These are phyloP conservation scores for Seriola dumerili DNA, from an alignment of 2,113 vertebrate species.

Conservation along the genomic window DNA sequence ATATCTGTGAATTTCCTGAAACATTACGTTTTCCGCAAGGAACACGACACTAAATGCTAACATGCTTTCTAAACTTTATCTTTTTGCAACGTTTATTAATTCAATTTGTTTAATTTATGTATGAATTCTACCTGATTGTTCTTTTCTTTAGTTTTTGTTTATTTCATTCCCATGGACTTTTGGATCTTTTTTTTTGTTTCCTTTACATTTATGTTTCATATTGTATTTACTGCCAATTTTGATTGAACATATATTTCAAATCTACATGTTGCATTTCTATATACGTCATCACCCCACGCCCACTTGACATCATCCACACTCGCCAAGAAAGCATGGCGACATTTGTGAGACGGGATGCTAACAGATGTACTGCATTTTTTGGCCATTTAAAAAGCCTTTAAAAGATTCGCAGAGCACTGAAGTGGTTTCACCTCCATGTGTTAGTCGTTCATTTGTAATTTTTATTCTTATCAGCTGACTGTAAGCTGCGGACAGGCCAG, in stretches of 20 bases:
- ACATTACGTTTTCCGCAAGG: not conserved
- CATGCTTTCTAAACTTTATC: not conserved
- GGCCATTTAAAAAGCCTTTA: not conserved
- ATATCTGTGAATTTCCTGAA: not conserved
- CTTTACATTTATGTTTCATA: not conserved
- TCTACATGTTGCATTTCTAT: not conserved
- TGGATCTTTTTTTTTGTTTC: not conserved
- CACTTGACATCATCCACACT: slow-evolving; percentile 56
- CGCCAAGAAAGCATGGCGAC: slow-evolving; percentile 60
- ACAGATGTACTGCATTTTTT: not conserved
- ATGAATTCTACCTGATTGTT: not conserved
- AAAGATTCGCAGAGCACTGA: accelerated
- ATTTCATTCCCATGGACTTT: not conserved
- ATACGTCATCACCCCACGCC: slow-evolving; percentile 36
- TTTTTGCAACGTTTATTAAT: too few relatives aligned
- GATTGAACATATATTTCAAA: not conserved
- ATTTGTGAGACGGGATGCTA: accelerated
- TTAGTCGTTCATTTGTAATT: not conserved
- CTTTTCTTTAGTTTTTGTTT: not conserved
- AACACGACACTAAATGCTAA: not conserved
- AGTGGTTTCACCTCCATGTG: not conserved
- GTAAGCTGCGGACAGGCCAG: not conserved
- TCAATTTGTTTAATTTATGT: not conserved
- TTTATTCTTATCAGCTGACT: not conserved
- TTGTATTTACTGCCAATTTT: not conserved